phyloP scores from a whole-genome alignment of 2,797 vertebrate species.

The Echiichthys vipera region DNA sequence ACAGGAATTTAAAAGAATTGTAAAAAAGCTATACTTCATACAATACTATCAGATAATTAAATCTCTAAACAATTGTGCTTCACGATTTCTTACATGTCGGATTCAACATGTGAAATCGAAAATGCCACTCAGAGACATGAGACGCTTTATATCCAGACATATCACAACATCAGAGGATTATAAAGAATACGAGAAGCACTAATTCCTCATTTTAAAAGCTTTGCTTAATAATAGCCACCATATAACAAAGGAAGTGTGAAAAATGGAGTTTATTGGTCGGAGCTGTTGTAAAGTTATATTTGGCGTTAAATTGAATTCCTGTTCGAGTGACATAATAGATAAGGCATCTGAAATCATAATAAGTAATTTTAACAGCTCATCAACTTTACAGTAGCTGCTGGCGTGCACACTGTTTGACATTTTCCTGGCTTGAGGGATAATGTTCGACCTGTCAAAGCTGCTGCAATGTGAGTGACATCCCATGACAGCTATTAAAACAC shows the following conservation, averaged over 20 bases:
- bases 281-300: conserved; percentile 76
- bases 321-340: conserved; percentile 76
- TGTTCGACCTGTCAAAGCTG: conserved; percentile 64
- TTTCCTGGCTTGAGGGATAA: conserved; percentile 57
- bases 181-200: conserved; percentile 54
- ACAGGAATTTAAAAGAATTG: conserved; percentile 67
- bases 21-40: conserved; percentile 69
- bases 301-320: conserved; percentile 81
- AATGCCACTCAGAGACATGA: conserved; percentile 56
- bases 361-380: conserved; percentile 81
- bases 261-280: conserved; percentile 57
- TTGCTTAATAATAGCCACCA: conserved; percentile 57
- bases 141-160: conserved; percentile 46
- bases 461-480: conserved; percentile 75
- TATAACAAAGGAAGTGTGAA: conserved; percentile 70
- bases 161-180: conserved; percentile 52
- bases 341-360: conserved; percentile 78
- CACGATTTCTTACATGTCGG: conserved; percentile 71
- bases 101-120: conserved; percentile 77
- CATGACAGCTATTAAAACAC: conserved; percentile 69
- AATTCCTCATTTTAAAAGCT: conserved; percentile 60
- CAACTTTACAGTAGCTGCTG: conserved; percentile 61
- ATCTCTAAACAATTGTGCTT: conserved; percentile 81
- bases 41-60: conserved; percentile 87
- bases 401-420: conserved; percentile 37